Evolutionary conservation across 2,888 invertebrate species (phyloP).

Genomic region (Malthinus seriepunctatus): DNA sequence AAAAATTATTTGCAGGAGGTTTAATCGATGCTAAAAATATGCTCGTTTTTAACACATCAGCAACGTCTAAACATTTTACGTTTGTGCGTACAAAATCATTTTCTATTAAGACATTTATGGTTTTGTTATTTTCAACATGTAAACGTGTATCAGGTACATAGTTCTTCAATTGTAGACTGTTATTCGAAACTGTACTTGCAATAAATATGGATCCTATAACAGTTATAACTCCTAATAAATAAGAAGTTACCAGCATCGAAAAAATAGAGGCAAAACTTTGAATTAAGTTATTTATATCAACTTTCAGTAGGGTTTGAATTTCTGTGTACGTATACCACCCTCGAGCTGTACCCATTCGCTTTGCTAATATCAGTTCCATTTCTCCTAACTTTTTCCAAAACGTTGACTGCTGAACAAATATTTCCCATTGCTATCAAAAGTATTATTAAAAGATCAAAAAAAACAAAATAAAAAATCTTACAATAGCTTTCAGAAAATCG

Average conservation of each 20-base stretch:
- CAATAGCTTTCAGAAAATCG: constrained; percentile 88
- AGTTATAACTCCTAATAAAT: constrained; percentile 63
- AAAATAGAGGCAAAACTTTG: constrained; percentile 60
- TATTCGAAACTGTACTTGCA: constrained; percentile 59
- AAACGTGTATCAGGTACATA: background rate
- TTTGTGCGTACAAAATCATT: constrained; percentile 3
- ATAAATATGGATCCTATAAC: constrained; percentile 63
- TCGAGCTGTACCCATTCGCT: constrained; percentile 69
- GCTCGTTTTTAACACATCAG: constrained; percentile 49
- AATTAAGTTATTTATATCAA: constrained; percentile 57
- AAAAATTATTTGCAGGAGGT: constrained; percentile 16
- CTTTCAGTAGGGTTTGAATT: constrained; percentile 61
- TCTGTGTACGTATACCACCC: constrained; percentile 87
- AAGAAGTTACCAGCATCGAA: constrained; percentile 63
- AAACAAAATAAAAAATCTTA: constrained; percentile 51
- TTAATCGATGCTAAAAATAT: constrained; percentile 50
- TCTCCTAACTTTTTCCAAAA: constrained; percentile 74
- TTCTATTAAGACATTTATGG: background rate
- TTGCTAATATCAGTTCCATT: constrained; percentile 74
- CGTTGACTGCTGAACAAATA: constrained; percentile 75
- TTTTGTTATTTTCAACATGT: background rate
- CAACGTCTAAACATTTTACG: constrained; percentile 39
- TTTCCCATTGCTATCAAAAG: constrained; percentile 76
- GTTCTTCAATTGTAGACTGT: constrained; percentile 42
- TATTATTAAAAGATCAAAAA: background rate